Evolutionary conservation across 2,888 invertebrate species (phyloP), one percentile per base, ranked within the genome.

Genomic region (Drosophila anceps): DNA sequence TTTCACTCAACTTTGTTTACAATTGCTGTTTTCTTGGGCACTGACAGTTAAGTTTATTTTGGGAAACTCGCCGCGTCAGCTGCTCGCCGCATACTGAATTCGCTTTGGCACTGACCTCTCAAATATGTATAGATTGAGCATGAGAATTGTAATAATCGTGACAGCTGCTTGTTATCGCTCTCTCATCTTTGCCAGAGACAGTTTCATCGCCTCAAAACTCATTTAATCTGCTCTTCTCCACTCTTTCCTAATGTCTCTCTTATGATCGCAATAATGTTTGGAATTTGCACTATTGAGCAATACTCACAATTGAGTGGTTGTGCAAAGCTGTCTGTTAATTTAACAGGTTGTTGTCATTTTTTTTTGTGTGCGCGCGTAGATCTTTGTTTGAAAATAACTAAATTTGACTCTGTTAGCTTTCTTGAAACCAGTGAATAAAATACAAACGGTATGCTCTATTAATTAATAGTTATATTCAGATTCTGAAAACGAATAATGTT

Each of bases 71-170:
- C 33, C 50, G 53, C 39, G 20, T 55, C 51, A 41, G 39, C 53
- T 39, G 24, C 55, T 71, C 60, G 57, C 62, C 69, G 63, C 27
- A 41, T 9, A 69, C 73, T 73, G 41, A 72, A 75, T 75, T 75
- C 73, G 69, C 73, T 62, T n/a, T 10, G 31, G 10, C 18, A 58
- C 50, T 61, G 61, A 46, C 59, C 61, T 37, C 4, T 2, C 50
- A 18, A 37, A 37, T 24, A 10, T 20, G 27, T 67, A 39, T 37
- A 35, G 39, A 55, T 33, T 15, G 15, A 43, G 20, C 27, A 31
- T 6, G 20, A 31, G 31, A 5, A 8, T 9, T 9, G 31, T 5
- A 24, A 15, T 31, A 4, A 18, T 43, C 33, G 43, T 24, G 24
- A n/a, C 24, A 24, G 24, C 24, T 20, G 10, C 4, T 33, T 6